Evolutionary conservation across 2,797 vertebrate species (phyloP), one percentile per base, ranked within the genome.

Genomic region (Lagocephalus sceleratus): DNA sequence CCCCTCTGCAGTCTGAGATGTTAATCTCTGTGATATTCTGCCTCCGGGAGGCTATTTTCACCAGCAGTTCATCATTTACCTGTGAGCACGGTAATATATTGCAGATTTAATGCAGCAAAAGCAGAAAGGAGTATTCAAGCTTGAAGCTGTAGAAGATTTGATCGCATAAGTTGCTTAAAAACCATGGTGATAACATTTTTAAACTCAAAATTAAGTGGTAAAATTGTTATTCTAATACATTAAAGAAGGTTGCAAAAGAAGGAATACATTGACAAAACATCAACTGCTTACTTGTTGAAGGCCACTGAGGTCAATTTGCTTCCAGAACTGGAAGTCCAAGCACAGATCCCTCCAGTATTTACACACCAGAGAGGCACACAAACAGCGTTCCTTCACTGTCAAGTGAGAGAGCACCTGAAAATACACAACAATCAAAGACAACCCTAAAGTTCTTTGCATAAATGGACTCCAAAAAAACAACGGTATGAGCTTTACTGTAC

Each of bases 281-380:
- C 17, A 3, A 11, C 2, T 21, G 5, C 23, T 84, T 91, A 99
- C 97, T 92, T 98, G 94, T 75, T 98, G 94, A 71, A 95, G 94
- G 89, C 94, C 94, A 85, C 95, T 98, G 85, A 99, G 94, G 85
- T 99, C 96, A 46, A 99, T 89, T 79, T 96, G 95, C 83, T 98
- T 98, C 97, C 97, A 99, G 88, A 99, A 98, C 79, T 99, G 96
- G 84, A 98, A 98, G 87, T 99, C 96, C 87, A 98, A 90, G 85
- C 97, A 98, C 68, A 99, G 96, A 60, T 99, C 97, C 63, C 93
- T 92, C 97, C 97, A 99, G 59, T 98, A 98, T 85, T 97, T 98
- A 89, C 97, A 99, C 65, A 98, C 97, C 88, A 99, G 89, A 6
- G 96, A 98, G 40, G 93, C 95, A 73, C 92, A 93, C 68, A 98